These are phyloP conservation scores for Poecilia latipinna DNA, from an alignment of 2,113 vertebrate species.

Conservation along the genomic window DNA sequence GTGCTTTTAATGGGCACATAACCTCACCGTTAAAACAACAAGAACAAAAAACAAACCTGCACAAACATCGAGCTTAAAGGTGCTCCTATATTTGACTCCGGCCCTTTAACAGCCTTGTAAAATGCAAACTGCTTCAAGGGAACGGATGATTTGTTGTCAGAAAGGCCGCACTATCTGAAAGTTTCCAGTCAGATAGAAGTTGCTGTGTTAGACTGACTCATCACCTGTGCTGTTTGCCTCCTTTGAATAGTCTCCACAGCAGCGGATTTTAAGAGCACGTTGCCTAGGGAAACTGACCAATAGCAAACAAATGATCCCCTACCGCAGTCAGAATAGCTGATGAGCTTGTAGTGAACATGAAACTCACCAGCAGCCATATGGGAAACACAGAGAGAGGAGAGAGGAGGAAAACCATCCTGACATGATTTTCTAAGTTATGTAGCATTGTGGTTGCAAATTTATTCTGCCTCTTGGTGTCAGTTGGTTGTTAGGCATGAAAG, in stretches of 20 bases:
- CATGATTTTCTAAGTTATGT: slow-evolving; percentile 37
- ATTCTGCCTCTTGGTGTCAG: slow-evolving; percentile 1
- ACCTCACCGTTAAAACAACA: slow-evolving; percentile 37
- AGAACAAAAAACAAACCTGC: slow-evolving; percentile 8
- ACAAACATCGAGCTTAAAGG: slow-evolving; percentile 26
- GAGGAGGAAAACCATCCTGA: not conserved
- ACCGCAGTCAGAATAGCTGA: slow-evolving; percentile 49
- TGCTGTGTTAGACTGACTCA: slow-evolving; percentile 26
- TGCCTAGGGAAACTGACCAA: slow-evolving; percentile 61
- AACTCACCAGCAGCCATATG: slow-evolving; percentile 53
- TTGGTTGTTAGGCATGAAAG: slow-evolving; percentile 7
- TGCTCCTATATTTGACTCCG: slow-evolving; percentile 12
- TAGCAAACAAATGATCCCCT: slow-evolving; percentile 65
- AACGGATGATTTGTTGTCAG: not conserved
- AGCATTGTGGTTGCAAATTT: slow-evolving; percentile 34
- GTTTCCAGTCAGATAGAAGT: slow-evolving; percentile 20
- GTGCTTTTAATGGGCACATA: slow-evolving; percentile 35
- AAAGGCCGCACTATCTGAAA: slow-evolving; percentile 15
- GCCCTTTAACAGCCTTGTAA: slow-evolving; percentile 37
- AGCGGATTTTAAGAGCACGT: slow-evolving; percentile 40
- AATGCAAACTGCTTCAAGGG: slow-evolving; percentile 35
- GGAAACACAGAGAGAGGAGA: slow-evolving; percentile 30
- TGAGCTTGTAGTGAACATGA: slow-evolving; percentile 51
- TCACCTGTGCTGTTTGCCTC: slow-evolving; percentile 40
- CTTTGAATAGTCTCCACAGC: slow-evolving; percentile 51